Conservation (phyloP, 2,888 invertebrate species). For the Ophion ventricosus region DNA sequence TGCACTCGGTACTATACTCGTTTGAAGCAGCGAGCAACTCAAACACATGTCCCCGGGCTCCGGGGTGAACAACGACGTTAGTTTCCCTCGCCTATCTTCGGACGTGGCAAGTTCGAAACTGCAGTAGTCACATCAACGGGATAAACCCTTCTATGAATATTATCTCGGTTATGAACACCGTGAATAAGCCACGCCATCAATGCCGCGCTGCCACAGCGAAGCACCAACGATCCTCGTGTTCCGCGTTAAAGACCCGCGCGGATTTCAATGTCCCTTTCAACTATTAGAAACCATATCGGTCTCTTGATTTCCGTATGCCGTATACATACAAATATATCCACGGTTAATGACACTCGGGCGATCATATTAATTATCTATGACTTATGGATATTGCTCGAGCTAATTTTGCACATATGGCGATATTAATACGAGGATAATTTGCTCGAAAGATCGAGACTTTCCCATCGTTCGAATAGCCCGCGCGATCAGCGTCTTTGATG, state of each 20-base stretch:
- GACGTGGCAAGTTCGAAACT: slow-evolving; percentile 20
- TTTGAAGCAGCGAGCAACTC: slow-evolving; percentile 73
- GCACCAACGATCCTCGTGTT: neutral
- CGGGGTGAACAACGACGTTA: slow-evolving; percentile 48
- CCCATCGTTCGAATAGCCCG: slow-evolving; percentile 26
- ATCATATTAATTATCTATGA: slow-evolving; percentile 57
- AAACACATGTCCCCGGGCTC: slow-evolving; percentile 75
- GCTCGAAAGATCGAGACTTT: slow-evolving; percentile 46
- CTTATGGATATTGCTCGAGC: slow-evolving; percentile 23
- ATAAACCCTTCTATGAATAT: slow-evolving; percentile 29
- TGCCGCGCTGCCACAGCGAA: neutral
- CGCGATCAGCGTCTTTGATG: slow-evolving; percentile 4
- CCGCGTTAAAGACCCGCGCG: slow-evolving; percentile 9
- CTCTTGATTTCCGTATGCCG: slow-evolving; percentile 32
- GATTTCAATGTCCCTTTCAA: slow-evolving; percentile 43
- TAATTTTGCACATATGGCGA: slow-evolving; percentile 14
- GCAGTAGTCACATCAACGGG: slow-evolving; percentile 17
- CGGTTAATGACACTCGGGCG: slow-evolving; percentile 29
- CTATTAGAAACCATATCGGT: slow-evolving; percentile 29
- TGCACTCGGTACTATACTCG: slow-evolving; percentile 60
- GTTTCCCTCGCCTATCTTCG: slow-evolving; percentile 49
- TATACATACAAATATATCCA: neutral
- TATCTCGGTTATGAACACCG: slow-evolving; percentile 1
- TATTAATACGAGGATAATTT: slow-evolving; percentile 39
- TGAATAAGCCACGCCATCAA: neutral